phyloP scores from a whole-genome alignment of 2,797 vertebrate species.

The Sitta carolinensis region DNA sequence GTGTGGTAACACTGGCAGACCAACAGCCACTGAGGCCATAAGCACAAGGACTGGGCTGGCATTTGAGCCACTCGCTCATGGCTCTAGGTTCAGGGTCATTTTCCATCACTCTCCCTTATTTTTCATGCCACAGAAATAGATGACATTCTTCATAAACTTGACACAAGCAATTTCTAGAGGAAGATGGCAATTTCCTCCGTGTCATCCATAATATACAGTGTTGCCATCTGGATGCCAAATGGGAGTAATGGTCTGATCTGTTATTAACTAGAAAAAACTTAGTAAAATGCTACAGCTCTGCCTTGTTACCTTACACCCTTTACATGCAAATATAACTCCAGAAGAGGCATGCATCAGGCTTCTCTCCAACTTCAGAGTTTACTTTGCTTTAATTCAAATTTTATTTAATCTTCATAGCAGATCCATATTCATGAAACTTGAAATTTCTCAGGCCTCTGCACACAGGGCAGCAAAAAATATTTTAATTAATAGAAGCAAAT shows the following conservation, averaged over 20 bases:
- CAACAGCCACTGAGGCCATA: fast-evolving
- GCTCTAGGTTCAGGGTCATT: background rate
- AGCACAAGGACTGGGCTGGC: background rate
- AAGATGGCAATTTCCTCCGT: background rate
- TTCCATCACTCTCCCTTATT: background rate
- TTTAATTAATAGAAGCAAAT: background rate
- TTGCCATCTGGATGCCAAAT: background rate
- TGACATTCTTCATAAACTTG: background rate
- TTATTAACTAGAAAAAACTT: background rate
- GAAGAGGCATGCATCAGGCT: background rate
- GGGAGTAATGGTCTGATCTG: background rate
- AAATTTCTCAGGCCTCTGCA: background rate
- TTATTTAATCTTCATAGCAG: background rate
- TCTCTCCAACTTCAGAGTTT: background rate
- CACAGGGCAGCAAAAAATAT: background rate
- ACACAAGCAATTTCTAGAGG: background rate
- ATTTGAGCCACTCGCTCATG: background rate
- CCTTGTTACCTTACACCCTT: background rate
- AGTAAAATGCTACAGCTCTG: background rate
- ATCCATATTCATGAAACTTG: background rate
- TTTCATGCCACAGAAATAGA: background rate
- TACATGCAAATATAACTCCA: background rate
- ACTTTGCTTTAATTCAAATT: background rate
- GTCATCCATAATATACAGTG: background rate
- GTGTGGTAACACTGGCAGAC: background rate